phyloP scores from a whole-genome alignment of 2,797 vertebrate genomes.

The Ctenochaetus hawaiiensis region DNA sequence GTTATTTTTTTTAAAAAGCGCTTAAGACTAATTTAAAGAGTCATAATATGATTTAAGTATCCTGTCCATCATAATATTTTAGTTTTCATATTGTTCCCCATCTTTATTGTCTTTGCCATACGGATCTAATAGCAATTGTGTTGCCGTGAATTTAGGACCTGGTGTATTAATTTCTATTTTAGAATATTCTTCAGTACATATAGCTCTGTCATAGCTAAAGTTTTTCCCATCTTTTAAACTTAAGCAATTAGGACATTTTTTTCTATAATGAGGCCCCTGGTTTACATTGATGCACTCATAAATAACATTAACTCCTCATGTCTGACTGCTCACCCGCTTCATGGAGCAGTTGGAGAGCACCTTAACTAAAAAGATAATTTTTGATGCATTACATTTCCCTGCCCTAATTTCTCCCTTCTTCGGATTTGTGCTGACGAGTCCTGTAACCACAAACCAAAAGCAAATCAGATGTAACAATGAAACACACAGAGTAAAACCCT shows the following conservation, averaged over 20 bases:
- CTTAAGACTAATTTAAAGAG: no score
- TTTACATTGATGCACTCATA: constrained; percentile 6
- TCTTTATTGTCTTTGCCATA: no score
- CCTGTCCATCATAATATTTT: no score
- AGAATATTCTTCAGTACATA: no score
- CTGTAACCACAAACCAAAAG: constrained; percentile 33
- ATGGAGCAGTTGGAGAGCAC: constrained; percentile 19
- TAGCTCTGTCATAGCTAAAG: no score
- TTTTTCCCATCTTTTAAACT: no score
- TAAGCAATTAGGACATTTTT: not conserved
- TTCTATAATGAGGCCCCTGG: not conserved
- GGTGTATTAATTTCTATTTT: no score
- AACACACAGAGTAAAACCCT: constrained; percentile 19
- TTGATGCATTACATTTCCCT: constrained; percentile 8
- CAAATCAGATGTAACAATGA: constrained; percentile 40
- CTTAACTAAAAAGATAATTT: constrained; percentile 13
- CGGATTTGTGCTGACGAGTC: constrained; percentile 40
- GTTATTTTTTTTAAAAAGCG: not conserved
- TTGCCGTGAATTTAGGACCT: no score
- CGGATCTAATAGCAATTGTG: no score
- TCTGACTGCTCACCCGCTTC: not conserved
- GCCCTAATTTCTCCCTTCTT: constrained; percentile 22
- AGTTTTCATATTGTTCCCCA: no score
- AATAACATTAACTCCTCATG: constrained; percentile 22
- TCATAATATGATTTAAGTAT: no score